These are phyloP conservation scores for Drosophila jambulina DNA, from an alignment of 1,140 invertebrate genomes.

Conservation along the genomic window DNA sequence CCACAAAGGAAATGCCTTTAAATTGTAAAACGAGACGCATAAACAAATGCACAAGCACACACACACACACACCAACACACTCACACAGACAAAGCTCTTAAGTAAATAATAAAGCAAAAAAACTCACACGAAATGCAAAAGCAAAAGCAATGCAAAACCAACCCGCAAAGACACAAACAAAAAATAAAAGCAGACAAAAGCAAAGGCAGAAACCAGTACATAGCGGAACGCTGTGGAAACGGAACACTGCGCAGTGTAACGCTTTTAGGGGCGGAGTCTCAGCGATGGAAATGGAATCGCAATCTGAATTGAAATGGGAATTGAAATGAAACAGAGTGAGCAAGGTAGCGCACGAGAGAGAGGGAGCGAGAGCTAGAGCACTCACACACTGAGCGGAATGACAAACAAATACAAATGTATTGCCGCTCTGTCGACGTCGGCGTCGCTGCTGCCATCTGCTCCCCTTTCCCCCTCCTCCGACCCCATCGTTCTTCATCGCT, in stretches of 20 bases:
- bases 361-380: constrained; percentile 8
- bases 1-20: constrained; percentile 77
- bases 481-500: constrained; percentile 23
- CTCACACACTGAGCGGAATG: constrained; percentile 53
- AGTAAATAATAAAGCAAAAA: constrained; percentile 72
- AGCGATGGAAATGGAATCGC: constrained; percentile 63
- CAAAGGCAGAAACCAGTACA: constrained; percentile 50
- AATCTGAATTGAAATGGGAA: constrained; percentile 68
- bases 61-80: constrained; percentile 27
- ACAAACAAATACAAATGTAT: constrained; percentile 65
- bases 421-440: constrained; percentile 26
- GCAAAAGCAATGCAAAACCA: constrained; percentile 20
- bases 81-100: constrained; percentile 58
- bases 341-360: constrained; percentile 14
- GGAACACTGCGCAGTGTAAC: constrained; percentile 55
- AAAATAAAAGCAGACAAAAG: constrained; percentile 35
- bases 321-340: constrained; percentile 62
- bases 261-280: constrained; percentile 64
- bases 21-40: constrained; percentile 83
- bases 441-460: constrained; percentile 13
- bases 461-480: constrained; percentile 2
- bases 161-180: constrained; percentile 41
- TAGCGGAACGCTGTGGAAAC: constrained; percentile 61
- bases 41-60: constrained; percentile 72
- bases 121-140: constrained; percentile 34